Percentiles rank a stretch among this genome's conserved stretches.
These are phyloP conservation scores for Cydia fagiglandana DNA, from an alignment of 1,140 invertebrate genomes.

Conservation along the genomic window DNA sequence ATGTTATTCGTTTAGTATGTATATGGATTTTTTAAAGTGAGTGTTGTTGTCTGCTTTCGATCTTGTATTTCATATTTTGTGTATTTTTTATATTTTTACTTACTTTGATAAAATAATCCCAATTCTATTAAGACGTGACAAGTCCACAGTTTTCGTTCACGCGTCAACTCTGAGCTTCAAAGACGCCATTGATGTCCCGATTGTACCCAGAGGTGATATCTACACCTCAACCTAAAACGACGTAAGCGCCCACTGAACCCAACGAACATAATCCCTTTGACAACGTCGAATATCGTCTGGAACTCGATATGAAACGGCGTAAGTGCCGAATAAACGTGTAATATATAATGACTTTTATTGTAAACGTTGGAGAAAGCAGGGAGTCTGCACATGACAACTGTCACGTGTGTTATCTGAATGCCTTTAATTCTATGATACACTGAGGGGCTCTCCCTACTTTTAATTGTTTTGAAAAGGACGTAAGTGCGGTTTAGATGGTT, in stretches of 20 bases:
- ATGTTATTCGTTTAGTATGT: too few relatives aligned
- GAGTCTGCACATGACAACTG: slow-evolving; percentile 4
- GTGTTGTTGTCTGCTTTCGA: too few relatives aligned
- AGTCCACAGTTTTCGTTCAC: slow-evolving; percentile 12
- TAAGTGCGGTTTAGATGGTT: neutral
- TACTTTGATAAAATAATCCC: neutral
- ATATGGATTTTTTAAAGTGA: too few relatives aligned
- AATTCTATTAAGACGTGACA: neutral
- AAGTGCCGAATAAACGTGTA: too few relatives aligned
- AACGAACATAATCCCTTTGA: neutral
- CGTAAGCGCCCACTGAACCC: neutral
- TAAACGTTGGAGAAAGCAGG: neutral
- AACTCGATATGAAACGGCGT: too few relatives aligned
- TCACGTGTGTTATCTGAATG: slow-evolving; percentile 23
- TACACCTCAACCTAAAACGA: neutral
- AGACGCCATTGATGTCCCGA: slow-evolving; percentile 22
- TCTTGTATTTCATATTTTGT: too few relatives aligned
- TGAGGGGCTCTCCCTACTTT: neutral
- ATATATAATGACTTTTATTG: too few relatives aligned
- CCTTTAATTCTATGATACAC: slow-evolving; percentile 21
- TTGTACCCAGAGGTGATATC: slow-evolving; percentile 27
- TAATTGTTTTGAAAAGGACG: neutral
- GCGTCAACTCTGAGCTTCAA: slow-evolving; percentile 2
- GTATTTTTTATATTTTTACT: too few relatives aligned
- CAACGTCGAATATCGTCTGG: neutral